Percentiles rank a stretch among this genome's conserved stretches.
Conservation (phyloP, 2,888 invertebrate genomes). For the Tenthredo distinguenda region DNA sequence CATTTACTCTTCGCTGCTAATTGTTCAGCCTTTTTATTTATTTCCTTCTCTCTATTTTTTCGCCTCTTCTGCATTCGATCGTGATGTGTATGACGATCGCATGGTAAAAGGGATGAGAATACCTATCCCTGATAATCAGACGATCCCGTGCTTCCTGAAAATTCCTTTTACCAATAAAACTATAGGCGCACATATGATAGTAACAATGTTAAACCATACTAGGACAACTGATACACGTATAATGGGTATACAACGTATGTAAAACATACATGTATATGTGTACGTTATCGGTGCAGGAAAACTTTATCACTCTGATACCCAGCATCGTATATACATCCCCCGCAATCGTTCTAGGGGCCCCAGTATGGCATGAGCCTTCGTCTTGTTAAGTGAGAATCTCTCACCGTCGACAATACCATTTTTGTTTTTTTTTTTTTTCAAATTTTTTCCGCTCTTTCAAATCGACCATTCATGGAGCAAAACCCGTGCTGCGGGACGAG, state of each 20-base stretch:
- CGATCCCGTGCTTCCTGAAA: not conserved
- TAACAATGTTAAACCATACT: not conserved
- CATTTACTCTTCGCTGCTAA: not conserved
- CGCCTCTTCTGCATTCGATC: too few relatives aligned
- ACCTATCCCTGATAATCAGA: not conserved
- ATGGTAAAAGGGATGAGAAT: not conserved
- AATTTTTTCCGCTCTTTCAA: not conserved
- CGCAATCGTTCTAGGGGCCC: slow-evolving; percentile 58
- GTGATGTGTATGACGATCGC: too few relatives aligned
- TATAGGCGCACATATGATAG: not conserved
- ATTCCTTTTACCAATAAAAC: not conserved
- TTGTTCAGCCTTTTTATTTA: not conserved
- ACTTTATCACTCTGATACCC: slow-evolving; percentile 74
- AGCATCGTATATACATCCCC: slow-evolving; percentile 72
- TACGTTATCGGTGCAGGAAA: slow-evolving; percentile 58
- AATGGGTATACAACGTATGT: not conserved
- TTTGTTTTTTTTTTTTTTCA: not conserved
- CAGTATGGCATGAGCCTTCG: slow-evolving; percentile 46
- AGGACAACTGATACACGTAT: not conserved
- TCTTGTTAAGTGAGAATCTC: not conserved
- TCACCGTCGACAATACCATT: not conserved
- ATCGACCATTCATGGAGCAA: not conserved
- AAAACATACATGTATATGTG: not conserved
- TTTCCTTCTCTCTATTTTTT: not conserved
- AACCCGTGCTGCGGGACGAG: not conserved